Conservation (phyloP, 2,797 vertebrate genomes). For the Poeciliopsis gracilis region DNA sequence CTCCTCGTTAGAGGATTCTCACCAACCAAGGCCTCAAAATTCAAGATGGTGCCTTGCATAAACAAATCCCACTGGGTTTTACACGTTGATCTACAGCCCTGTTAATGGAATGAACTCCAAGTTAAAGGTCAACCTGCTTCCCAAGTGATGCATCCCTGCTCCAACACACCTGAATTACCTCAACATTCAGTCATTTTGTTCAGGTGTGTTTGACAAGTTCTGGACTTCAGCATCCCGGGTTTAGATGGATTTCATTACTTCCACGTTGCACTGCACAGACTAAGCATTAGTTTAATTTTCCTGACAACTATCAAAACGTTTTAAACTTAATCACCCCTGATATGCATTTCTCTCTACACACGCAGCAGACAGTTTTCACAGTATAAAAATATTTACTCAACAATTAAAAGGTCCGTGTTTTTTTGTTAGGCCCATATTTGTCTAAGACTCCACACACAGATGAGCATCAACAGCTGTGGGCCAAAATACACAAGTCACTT, state of each 20-base stretch:
- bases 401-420: conserved; percentile 54
- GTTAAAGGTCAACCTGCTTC: not conserved
- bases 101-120: not conserved
- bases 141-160: not conserved
- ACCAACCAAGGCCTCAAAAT: not conserved
- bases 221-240: not conserved
- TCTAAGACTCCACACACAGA: conserved; percentile 39
- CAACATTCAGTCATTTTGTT: not conserved
- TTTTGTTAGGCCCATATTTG: conserved; percentile 55
- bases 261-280: not conserved
- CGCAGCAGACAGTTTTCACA: conserved; percentile 66
- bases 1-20: not conserved
- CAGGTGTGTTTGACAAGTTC: not conserved
- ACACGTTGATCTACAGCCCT: not conserved
- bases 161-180: not conserved
- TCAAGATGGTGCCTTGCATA: not conserved
- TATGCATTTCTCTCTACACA: conserved; percentile 2
- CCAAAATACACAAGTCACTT: conserved; percentile 21
- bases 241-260: not conserved
- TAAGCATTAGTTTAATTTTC: not conserved
- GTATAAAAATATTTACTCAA: conserved; percentile 71
- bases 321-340: conserved; percentile 4
- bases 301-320: conserved; percentile 5
- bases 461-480: conserved; percentile 43
- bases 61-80: not conserved